Evolutionary conservation across 2,888 invertebrate genomes (phyloP).

Genomic region (Drepanosiphum platanoidis): DNA sequence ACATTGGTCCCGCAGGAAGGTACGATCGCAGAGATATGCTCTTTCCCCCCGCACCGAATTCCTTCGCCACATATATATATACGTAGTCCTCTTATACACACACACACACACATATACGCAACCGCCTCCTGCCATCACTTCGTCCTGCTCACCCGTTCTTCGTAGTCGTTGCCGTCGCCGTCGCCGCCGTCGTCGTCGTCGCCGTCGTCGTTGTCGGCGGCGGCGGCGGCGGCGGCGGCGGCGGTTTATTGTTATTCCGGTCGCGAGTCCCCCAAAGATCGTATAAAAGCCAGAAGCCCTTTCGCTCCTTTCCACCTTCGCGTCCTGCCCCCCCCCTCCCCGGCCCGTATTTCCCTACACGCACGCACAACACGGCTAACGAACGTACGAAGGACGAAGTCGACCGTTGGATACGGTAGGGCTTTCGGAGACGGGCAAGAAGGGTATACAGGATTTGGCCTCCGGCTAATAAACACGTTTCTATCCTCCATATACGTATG

Average conservation of each 20-base stretch:
- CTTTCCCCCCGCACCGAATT: background rate
- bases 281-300: constrained; percentile 35
- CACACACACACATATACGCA: no score
- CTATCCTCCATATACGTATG: background rate
- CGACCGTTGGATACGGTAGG: background rate
- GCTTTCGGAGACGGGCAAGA: background rate
- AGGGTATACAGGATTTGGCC: constrained; percentile 33
- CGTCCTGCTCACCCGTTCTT: background rate
- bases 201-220: background rate
- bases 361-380: constrained; percentile 25
- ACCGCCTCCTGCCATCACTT: background rate
- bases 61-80: no score
- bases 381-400: constrained; percentile 47
- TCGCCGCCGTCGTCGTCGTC: background rate
- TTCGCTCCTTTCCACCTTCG: background rate
- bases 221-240: background rate
- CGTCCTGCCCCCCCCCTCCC: background rate
- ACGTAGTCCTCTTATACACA: background rate
- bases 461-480: constrained; percentile 58
- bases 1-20: constrained; percentile 38
- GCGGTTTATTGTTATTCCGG: constrained; percentile 58
- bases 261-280: constrained; percentile 48
- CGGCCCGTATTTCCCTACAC: background rate
- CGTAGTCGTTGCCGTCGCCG: background rate
- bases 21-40: constrained; percentile 41